Evolutionary conservation across 2,113 vertebrate species (phyloP).

Genomic region (Pholis gunnellus): DNA sequence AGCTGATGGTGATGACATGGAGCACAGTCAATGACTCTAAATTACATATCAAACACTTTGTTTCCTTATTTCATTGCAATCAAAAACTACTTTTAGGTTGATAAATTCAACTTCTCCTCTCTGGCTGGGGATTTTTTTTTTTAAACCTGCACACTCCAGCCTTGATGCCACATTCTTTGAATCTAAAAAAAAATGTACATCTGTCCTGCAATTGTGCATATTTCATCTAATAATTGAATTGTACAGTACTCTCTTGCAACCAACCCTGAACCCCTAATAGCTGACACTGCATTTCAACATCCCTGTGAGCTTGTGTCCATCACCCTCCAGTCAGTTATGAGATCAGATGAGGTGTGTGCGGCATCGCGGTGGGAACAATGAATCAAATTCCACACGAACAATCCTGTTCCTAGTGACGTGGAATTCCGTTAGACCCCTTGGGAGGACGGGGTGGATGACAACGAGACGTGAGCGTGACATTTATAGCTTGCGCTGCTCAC

Average conservation of each 20-base stretch:
- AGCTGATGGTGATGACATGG: neutral
- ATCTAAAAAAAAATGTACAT: neutral
- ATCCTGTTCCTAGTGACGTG: slow-evolving; percentile 41
- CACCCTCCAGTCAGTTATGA: neutral
- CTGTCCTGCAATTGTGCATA: neutral
- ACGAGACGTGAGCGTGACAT: neutral
- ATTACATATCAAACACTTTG: neutral
- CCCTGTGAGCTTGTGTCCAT: neutral
- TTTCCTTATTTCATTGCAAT: neutral
- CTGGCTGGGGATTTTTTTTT: neutral
- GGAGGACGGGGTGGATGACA: slow-evolving; percentile 39
- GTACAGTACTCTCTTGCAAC: neutral
- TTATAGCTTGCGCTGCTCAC: neutral
- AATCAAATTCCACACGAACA: slow-evolving; percentile 20
- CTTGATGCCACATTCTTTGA: neutral
- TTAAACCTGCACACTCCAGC: neutral
- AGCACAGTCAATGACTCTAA: neutral
- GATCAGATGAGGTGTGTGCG: slow-evolving; percentile 39
- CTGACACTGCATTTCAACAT: slow-evolving; percentile 6
- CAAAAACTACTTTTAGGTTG: neutral
- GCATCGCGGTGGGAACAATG: slow-evolving; percentile 32
- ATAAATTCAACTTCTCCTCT: neutral
- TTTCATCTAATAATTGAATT: neutral
- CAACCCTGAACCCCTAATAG: neutral
- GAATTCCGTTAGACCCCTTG: slow-evolving; percentile 43